Evolutionary conservation across 2,797 vertebrate species (phyloP), one percentile per base, ranked within the genome.

Genomic region (Galago senegalensis): DNA sequence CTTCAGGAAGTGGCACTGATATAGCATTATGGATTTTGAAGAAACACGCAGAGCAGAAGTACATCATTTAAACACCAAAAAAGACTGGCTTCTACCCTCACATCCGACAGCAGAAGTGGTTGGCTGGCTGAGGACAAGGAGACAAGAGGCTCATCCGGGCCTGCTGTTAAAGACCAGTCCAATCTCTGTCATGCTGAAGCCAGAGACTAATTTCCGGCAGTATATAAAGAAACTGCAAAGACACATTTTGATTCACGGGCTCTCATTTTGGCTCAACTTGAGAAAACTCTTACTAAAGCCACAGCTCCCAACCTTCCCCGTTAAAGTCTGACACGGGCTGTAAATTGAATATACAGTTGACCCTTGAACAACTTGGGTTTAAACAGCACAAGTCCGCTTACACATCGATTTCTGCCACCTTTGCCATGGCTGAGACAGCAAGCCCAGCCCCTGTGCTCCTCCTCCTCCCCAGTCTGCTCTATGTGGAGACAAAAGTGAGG

Each of bases 191-290:
- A 56, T 29, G 31, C 53, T 76, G 76, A 75, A 73, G 72, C 43
- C 87, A 77, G 70, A 89, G 17, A 73, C 85, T 83, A 70, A 72
- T 96, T 93, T 89, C 88, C 58, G 49, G 79, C n/a, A 46, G 13
- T 65, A 92, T 81, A 80, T 21, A 93, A 93, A 85, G 56, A n/a
- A 93, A 87, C 73, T 70, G 14, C 37, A 67, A 95, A 95, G 96
- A 70, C 58, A 60, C 3, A 37, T 84, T 95, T 69, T 85, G 25
- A 89, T 81, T 96, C 70, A 80, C 11, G 80, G 27, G 9, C 43
- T 46, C 46, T 94, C 53, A 23, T 29, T 70, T n/a, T 27, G 61
- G 20, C 46, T 90, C 82, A 43, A 34, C 21, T 83, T 84, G 60
- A 90, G 46, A 90, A 94, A 25, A 92, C 14, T 67, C 63, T 53